Base-by-base conservation (phyloP, 2,113 vertebrate genomes). In the Pterocles gutturalis region DNA sequence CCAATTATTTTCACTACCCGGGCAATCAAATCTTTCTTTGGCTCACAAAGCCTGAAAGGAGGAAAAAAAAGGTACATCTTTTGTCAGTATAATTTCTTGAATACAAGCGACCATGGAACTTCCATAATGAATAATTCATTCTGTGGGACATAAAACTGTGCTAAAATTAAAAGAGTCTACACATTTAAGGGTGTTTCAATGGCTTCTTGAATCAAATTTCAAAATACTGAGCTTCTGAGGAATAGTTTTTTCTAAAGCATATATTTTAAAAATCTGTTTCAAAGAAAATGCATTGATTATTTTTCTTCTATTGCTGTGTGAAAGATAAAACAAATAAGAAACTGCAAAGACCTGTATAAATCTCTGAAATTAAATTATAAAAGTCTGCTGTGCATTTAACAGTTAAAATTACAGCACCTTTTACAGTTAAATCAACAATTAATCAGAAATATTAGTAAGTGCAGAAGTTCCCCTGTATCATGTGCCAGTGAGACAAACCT, bases 21-120 rank as follows among this genome's bases (percentile, higher is more conserved):
- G 46, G 98, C 98, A 29, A 99, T 99, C 90, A 99, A 97, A 54
- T 99, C 99, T 91, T 98, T 99, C 95, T 99, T 99, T 43, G 99
- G 99, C 94, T 99, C 99, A 83, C 98, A 99, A 80, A 99, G 98
- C 92, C 99, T 99, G 60, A 36, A 54, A 54, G 45, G 45, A 41
- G 17, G 28, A 20, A 13, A 11, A 73, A 49, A 34, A 36, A 26
- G 3, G 7, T 5, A 83, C 11, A 31, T 54, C 66, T 82, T 61
- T 7, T 64, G 17, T 81, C 33, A 72, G 13, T 38, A 7, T 43
- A 62, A 78, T 54, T 86, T 71, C 38, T 69, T 0, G 1, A 69
- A n/a, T 73, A 58, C 58, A 85, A 90, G 1, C 53, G 18, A 46
- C 9, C 36, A 48, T 5, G 4, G 15, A 65, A 45, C 17, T 51